A percentile compares a stretch with the other conserved stretches of the same genome.
Evolutionary conservation across 2,888 invertebrate genomes (phyloP).

Genomic region (Beris chalybata): DNA sequence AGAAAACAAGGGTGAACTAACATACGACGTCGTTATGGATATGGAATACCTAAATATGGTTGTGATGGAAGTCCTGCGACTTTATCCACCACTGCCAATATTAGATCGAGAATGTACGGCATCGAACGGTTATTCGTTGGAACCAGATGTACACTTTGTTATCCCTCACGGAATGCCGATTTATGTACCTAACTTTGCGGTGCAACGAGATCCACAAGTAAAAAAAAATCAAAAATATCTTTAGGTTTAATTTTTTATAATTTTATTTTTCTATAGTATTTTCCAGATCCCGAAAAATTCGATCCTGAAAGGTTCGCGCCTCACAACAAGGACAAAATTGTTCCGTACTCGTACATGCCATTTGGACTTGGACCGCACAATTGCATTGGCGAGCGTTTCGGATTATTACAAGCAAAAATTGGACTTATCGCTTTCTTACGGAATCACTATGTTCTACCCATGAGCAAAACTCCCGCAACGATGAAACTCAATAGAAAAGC

Average conservation of each 20-base stretch:
- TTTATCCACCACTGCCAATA: conserved; percentile 54
- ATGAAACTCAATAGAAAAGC: conserved; percentile 49
- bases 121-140: conserved; percentile 45
- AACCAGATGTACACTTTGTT: conserved; percentile 46
- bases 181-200: conserved; percentile 49
- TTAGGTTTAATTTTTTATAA: background rate
- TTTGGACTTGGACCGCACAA: conserved; percentile 52
- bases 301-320: conserved; percentile 52
- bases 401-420: conserved; percentile 49
- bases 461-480: conserved; percentile 43
- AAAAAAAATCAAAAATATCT: background rate
- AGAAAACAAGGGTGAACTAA: conserved; percentile 51
- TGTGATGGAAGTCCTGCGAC: conserved; percentile 49
- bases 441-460: conserved; percentile 48
- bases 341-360: conserved; percentile 48
- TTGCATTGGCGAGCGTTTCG: conserved; percentile 54
- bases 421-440: conserved; percentile 51
- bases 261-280: conserved; percentile 44
- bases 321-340: conserved; percentile 46
- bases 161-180: conserved; percentile 52
- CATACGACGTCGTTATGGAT: conserved; percentile 53
- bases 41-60: conserved; percentile 57
- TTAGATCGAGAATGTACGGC: conserved; percentile 51
- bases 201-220: conserved; percentile 54
- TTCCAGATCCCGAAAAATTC: conserved; percentile 50